Conservation (phyloP, 2,113 vertebrate species). For the Oreotrochilus melanogaster region DNA sequence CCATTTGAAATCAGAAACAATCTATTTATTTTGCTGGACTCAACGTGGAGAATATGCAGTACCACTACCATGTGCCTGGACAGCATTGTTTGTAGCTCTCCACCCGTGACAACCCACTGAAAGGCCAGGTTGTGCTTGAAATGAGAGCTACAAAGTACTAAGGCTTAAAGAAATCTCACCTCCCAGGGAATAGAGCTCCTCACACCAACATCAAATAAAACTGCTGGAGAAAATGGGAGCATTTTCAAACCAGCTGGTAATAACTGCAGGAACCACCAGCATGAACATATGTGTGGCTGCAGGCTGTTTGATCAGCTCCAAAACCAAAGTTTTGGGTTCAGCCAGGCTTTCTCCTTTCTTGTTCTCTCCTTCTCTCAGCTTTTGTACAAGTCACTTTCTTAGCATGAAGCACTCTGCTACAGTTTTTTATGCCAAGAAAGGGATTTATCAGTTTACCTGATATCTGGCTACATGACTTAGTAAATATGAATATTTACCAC, state of each 20-base stretch:
- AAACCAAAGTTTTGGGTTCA: background rate
- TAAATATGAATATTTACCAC: background rate
- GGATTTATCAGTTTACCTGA: background rate
- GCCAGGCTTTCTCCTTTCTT: background rate
- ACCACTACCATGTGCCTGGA: background rate
- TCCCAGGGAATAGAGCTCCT: background rate
- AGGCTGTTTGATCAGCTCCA: background rate
- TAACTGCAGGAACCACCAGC: background rate
- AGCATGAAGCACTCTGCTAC: background rate
- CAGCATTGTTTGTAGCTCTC: constrained; percentile 13
- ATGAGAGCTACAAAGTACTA: background rate
- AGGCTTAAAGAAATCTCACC: constrained; percentile 19
- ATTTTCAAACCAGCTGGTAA: background rate
- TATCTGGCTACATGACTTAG: background rate
- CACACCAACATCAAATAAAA: background rate
- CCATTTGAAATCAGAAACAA: background rate
- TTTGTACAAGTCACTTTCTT: background rate
- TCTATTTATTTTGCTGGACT: background rate
- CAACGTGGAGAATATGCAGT: background rate
- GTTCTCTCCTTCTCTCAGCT: background rate
- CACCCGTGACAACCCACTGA: constrained; percentile 39
- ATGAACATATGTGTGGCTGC: background rate
- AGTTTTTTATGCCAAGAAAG: background rate
- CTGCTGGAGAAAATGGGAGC: background rate
- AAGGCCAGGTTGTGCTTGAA: background rate